These are phyloP conservation scores for Lamellibrachia columna DNA, from an alignment of 2,888 invertebrate species.

Conservation along the genomic window DNA sequence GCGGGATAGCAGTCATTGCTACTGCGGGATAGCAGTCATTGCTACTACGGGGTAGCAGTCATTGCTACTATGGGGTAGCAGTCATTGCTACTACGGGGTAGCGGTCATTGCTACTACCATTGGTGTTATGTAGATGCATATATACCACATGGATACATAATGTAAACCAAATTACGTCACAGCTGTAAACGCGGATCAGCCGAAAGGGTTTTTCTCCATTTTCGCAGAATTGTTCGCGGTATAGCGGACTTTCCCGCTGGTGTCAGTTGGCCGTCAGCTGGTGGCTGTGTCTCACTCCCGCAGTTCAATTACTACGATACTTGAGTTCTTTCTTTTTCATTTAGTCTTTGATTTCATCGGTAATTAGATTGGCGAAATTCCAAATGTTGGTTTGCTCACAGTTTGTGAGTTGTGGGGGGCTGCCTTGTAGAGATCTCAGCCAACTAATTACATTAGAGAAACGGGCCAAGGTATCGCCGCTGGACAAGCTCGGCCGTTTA, in stretches of 20 bases:
- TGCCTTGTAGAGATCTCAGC: neutral
- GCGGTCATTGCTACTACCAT: too few relatives aligned
- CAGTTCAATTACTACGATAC: neutral
- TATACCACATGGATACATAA: neutral
- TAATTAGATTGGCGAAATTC: conserved; percentile 2
- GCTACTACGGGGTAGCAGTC: too few relatives aligned
- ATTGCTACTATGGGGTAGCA: too few relatives aligned
- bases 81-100: too few relatives aligned
- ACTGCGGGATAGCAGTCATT: too few relatives aligned
- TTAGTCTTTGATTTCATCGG: neutral
- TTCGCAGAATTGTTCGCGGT: neutral
- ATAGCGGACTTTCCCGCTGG: neutral
- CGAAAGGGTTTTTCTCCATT: neutral
- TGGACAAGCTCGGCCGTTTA: neutral
- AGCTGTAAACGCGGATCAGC: neutral
- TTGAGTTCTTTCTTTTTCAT: neutral
- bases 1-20: too few relatives aligned
- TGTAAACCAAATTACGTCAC: neutral
- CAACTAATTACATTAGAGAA: neutral
- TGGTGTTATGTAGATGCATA: too few relatives aligned
- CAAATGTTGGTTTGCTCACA: neutral
- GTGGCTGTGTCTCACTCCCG: neutral
- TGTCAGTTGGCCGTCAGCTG: neutral
- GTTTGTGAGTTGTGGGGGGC: neutral
- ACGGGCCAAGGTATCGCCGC: neutral